Evolutionary conservation across 2,888 invertebrate genomes (phyloP).

Genomic region (Hypolimnas misippus): DNA sequence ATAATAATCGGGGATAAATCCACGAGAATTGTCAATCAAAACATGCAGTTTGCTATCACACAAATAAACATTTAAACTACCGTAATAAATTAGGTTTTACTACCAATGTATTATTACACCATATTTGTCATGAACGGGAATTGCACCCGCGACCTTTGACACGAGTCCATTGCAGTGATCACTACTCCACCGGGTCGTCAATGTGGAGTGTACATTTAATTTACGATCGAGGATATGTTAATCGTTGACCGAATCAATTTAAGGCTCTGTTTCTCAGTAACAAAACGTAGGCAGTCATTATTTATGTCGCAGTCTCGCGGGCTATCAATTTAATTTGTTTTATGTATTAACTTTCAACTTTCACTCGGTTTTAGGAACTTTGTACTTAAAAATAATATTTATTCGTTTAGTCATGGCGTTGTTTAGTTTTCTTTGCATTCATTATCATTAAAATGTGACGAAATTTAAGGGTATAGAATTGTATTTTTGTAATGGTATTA

Average conservation of each 20-base stretch:
- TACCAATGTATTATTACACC: neutral
- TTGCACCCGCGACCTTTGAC: neutral
- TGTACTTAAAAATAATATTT: constrained; percentile 45
- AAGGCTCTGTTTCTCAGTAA: constrained; percentile 47
- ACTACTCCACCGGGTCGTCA: neutral
- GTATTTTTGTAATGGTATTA: no score
- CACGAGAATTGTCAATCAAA: no score
- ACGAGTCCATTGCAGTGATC: neutral
- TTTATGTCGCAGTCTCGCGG: constrained; percentile 54
- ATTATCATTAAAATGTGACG: neutral
- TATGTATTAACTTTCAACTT: constrained; percentile 59
- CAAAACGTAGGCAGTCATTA: constrained; percentile 61
- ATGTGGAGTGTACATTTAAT: constrained; percentile 25
- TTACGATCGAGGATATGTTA: constrained; percentile 31
- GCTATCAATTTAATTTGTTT: constrained; percentile 65
- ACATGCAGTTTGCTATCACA: no score
- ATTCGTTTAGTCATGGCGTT: constrained; percentile 26
- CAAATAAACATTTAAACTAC: no score
- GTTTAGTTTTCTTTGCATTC: constrained; percentile 23
- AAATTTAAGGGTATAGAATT: neutral
- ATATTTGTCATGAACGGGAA: neutral
- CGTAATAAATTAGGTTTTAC: no score
- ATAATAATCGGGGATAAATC: no score
- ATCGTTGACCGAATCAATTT: constrained; percentile 36
- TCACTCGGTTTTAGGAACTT: constrained; percentile 60